These are phyloP conservation scores for Datnioides undecimradiatus DNA, from an alignment of 2,113 vertebrate genomes.

Conservation along the genomic window DNA sequence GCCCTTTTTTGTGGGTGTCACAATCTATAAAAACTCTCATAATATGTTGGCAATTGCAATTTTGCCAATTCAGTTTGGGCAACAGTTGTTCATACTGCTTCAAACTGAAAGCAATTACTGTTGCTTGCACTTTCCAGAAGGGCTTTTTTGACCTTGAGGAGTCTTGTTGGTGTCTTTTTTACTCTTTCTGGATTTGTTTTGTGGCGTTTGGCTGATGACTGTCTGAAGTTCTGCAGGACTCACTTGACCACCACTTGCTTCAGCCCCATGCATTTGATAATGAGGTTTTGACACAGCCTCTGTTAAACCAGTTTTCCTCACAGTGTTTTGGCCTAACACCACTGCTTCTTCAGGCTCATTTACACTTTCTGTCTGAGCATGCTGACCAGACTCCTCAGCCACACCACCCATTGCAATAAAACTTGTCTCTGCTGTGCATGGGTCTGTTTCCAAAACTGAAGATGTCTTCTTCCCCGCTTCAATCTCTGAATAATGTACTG, in stretches of 20 bases:
- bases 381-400: neutral
- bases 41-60: neutral
- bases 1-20: neutral
- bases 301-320: neutral
- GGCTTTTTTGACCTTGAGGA: slow-evolving; percentile 9
- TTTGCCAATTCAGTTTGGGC: neutral
- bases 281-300: neutral
- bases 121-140: slow-evolving; percentile 42
- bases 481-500: neutral
- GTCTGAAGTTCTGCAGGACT: neutral
- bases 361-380: neutral
- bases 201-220: neutral
- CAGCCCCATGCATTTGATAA: neutral
- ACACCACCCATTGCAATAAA: neutral
- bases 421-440: neutral
- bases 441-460: neutral
- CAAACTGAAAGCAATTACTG: slow-evolving; percentile 11
- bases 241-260: neutral
- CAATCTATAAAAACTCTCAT: neutral
- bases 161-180: slow-evolving; percentile 23
- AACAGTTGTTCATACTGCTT: neutral
- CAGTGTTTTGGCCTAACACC: neutral
- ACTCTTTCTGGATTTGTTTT: slow-evolving; percentile 16
- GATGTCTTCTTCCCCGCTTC: neutral
- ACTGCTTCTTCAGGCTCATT: neutral